These are phyloP conservation scores for Drosophila sordidula DNA, from an alignment of 2,888 invertebrate genomes.

Conservation along the genomic window DNA sequence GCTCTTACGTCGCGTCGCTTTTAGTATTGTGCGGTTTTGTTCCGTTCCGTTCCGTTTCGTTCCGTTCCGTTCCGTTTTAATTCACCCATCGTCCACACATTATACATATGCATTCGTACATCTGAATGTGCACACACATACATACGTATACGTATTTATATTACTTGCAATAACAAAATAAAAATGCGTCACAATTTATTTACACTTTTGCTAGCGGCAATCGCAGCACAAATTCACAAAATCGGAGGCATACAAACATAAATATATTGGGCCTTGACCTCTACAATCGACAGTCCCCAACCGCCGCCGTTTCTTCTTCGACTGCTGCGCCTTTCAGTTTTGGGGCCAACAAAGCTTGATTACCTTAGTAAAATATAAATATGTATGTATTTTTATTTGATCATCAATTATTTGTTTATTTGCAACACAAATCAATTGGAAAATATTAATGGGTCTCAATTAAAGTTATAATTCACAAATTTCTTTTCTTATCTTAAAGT, in stretches of 20 bases:
- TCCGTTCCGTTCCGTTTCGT: constrained; percentile 38
- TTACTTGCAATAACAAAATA: constrained; percentile 71
- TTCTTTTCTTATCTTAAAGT: background rate
- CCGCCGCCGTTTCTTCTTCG: constrained; percentile 17
- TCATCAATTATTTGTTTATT: constrained; percentile 31
- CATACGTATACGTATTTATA: constrained; percentile 45
- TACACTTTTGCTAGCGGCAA: constrained; percentile 64
- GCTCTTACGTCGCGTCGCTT: constrained; percentile 58
- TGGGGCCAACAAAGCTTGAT: constrained; percentile 31
- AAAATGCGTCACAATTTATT: constrained; percentile 73
- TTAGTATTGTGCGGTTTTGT: too few relatives aligned
- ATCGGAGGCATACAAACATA: background rate
- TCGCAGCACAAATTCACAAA: constrained; percentile 22
- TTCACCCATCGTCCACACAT: constrained; percentile 28
- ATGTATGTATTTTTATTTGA: constrained; percentile 18
- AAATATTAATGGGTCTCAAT: background rate
- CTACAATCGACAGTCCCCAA: constrained; percentile 60
- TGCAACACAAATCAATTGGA: constrained; percentile 2
- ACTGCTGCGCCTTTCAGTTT: constrained; percentile 30
- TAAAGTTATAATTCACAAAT: background rate
- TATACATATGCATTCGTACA: background rate
- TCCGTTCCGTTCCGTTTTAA: constrained; percentile 36
- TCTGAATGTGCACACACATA: background rate
- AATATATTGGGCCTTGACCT: constrained; percentile 60
- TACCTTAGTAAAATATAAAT: constrained; percentile 2